Base-by-base conservation (phyloP, 2,888 invertebrate species). In the Tachina fera region DNA sequence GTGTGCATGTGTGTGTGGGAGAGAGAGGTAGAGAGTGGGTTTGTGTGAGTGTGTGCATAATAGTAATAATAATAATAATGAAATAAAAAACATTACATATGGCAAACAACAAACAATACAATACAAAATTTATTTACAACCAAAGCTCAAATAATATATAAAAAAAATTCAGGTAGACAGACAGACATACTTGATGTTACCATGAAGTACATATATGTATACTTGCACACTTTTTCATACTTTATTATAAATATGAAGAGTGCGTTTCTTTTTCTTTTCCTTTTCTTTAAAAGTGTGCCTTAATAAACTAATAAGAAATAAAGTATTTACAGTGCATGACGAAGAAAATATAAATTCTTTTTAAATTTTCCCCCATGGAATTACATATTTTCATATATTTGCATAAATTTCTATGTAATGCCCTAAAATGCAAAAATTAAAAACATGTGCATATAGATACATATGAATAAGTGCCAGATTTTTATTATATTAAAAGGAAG, bases 51-150 rank as follows among this genome's bases (percentile, higher is more conserved):
- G n/a, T 51, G 65, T 67, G 31, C 58, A 61, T 60, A 67, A 60
- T 67, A 65, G 71, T 81, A 68, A 82, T 82, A 63, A 70, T 56
- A 84, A 79, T 75, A 79, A 79, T 70, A 78, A 68, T 51, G 68
- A 78, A 83, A 79, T 75, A 78, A 79, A 60, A 71, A 71, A 76
- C 60, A 75, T 65, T 84, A 58, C 51, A 70, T 16, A 79, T 31
- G 31, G 31, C 61, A 72, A 77, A 78, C 41, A 79, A 71, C 71
- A 77, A 83, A 77, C 51, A 77, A 79, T 70, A 71, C 70, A 63
- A 75, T 76, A 76, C 70, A 76, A 58, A 49, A 80, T 70, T 79
- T 49, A 80, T 70, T 79, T 60, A 67, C 71, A 81, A 75, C 53
- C 67, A 72, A 72, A 65, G 63, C 61, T 70, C 45, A 65, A 60